Evolutionary conservation across 2,888 invertebrate genomes (phyloP).

Genomic region (Gortyna flavago): DNA sequence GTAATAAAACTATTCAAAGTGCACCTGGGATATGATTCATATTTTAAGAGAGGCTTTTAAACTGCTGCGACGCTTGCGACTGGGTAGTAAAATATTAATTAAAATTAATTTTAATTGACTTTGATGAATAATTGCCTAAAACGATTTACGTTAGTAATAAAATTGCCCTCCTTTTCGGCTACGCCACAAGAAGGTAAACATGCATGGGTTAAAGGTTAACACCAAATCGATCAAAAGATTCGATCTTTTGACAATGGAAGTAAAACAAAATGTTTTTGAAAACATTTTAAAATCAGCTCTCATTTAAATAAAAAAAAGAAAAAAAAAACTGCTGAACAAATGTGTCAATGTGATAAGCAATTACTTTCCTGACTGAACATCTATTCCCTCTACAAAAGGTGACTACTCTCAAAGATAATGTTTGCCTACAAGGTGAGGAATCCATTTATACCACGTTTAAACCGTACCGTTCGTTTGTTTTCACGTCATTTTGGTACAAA

Average conservation of each 20-base stretch:
- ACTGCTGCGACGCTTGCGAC: not conserved
- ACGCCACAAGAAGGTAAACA: too few species aligned
- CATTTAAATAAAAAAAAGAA: too few species aligned
- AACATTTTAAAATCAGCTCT: too few species aligned
- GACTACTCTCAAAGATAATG: constrained; percentile 35
- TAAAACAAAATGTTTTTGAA: too few species aligned
- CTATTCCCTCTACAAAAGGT: constrained; percentile 30
- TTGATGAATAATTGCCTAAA: not conserved
- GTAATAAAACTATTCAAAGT: not conserved
- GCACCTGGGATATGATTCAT: constrained; percentile 3
- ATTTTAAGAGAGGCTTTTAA: not conserved
- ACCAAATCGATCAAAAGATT: too few species aligned
- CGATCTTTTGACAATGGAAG: too few species aligned
- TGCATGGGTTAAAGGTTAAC: too few species aligned
- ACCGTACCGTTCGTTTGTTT: constrained; percentile 38
- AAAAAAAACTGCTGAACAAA: too few species aligned
- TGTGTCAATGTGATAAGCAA: not conserved
- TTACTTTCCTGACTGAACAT: not conserved
- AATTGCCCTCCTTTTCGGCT: too few species aligned
- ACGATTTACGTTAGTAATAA: too few species aligned
- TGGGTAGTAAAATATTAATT: not conserved
- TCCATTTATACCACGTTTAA: constrained; percentile 34
- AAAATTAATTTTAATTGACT: not conserved
- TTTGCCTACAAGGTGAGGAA: constrained; percentile 39
- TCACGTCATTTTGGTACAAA: constrained; percentile 44